Evolutionary conservation across 2,113 vertebrate species (phyloP), one percentile per base, ranked within the genome.

Genomic region (Eulacestoma nigropectus): DNA sequence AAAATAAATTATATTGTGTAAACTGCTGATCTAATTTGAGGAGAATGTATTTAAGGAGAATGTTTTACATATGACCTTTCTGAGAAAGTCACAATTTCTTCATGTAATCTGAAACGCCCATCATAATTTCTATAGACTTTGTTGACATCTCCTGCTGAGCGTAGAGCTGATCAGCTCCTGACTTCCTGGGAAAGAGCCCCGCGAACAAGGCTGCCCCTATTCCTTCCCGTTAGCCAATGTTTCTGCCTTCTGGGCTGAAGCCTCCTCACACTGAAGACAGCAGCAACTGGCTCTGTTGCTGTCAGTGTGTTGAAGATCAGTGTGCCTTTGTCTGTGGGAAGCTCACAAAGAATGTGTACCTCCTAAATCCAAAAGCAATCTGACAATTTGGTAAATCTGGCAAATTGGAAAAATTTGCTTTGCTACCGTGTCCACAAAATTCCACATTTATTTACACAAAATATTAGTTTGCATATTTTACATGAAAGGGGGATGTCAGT

Each of bases 121-220:
- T 96, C 90, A 92, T 91, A 95, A 95, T 92, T 94, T 93, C 92
- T 96, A 87, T 93, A 93, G 90, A 74, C 52, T 94, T 85, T 93
- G 93, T 95, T 96, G 95, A 96, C 76, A 67, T 96, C 95, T 97
- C 91, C 93, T 87, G 89, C 94, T 96, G 93, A 94, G 87, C 3
- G 0, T 9, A 8, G 76, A 78, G 86, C 75, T 91, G 92, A 96
- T 86, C 95, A 93, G 79, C 84, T 94, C 87, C 90, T 94, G 88
- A 72, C 85, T 96, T 95, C 86, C 85, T 92, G 88, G 90, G 92
- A 96, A 96, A 94, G 70, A 77, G 73, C 64, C 91, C 79, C 0
- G 1, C 32, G 86, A 95, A 94, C 85, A 95, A 95, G 92, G 79
- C 79, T 80, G 39, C 22, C 59, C 85, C 94, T 94, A 92, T 94